These are phyloP conservation scores for Drosophila anomelani DNA, from an alignment of 2,888 invertebrate species.

Conservation along the genomic window DNA sequence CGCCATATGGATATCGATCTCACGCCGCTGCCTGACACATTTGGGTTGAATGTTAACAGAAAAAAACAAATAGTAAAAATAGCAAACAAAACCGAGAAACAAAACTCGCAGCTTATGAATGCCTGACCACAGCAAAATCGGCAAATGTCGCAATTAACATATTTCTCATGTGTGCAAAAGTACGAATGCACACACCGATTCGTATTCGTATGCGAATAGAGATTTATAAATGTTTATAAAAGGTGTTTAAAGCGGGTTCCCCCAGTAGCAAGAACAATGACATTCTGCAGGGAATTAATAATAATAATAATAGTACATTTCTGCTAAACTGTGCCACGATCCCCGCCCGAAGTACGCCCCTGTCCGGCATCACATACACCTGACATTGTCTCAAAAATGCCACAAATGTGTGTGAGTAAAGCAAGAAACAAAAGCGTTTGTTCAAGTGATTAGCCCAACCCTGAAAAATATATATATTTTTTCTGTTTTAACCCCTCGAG, in stretches of 20 bases:
- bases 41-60: slow-evolving; percentile 63
- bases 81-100: slow-evolving; percentile 27
- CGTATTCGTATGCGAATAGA: not conserved
- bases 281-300: slow-evolving; percentile 3
- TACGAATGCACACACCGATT: slow-evolving; percentile 5
- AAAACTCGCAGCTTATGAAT: slow-evolving; percentile 47
- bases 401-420: slow-evolving; percentile 4
- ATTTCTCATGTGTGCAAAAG: slow-evolving; percentile 50
- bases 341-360: not conserved
- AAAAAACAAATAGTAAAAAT: slow-evolving; percentile 30
- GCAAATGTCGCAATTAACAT: slow-evolving; percentile 76
- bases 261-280: not conserved
- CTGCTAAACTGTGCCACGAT: not conserved
- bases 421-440: slow-evolving; percentile 43
- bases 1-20: slow-evolving; percentile 40
- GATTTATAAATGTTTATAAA: not conserved
- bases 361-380: slow-evolving; percentile 22
- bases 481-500: slow-evolving; percentile 12
- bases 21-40: slow-evolving; percentile 63
- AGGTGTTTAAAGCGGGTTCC: too few species aligned
- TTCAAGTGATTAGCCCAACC: slow-evolving; percentile 41
- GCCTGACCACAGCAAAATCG: slow-evolving; percentile 67
- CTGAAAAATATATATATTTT: slow-evolving; percentile 13
- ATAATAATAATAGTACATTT: not conserved
- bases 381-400: slow-evolving; percentile 33